A percentile compares a stretch with the other conserved stretches of the same genome.
These are phyloP conservation scores for Tenebrio molitor DNA, from an alignment of 1,140 invertebrate species.

Conservation along the genomic window DNA sequence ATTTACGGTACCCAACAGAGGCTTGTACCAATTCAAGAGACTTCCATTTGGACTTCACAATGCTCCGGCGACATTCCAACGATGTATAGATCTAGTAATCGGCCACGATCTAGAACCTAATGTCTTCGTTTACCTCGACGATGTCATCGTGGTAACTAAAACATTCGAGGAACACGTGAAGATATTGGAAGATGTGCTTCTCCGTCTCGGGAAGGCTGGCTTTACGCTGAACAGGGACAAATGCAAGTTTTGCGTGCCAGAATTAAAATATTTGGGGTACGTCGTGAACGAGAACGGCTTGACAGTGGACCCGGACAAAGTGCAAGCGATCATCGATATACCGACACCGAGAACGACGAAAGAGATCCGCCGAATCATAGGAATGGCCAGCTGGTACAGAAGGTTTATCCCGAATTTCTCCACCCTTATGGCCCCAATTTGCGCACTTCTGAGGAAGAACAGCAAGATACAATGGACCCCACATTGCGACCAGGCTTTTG, in stretches of 20 bases:
- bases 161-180: constrained; percentile 52
- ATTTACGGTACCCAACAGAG: constrained; percentile 65
- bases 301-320: constrained; percentile 57
- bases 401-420: constrained; percentile 55
- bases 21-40: constrained; percentile 64
- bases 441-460: constrained; percentile 51
- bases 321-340: constrained; percentile 55
- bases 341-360: constrained; percentile 52
- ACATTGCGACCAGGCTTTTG: too few relatives aligned
- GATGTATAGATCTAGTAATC: constrained; percentile 45
- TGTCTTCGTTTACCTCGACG: constrained; percentile 59
- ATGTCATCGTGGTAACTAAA: constrained; percentile 52
- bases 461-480: constrained; percentile 38
- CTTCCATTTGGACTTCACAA: constrained; percentile 68
- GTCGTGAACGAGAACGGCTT: constrained; percentile 60
- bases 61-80: constrained; percentile 57
- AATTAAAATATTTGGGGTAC: constrained; percentile 62
- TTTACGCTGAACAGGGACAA: constrained; percentile 27
- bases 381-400: constrained; percentile 57
- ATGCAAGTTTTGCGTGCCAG: constrained; percentile 51
- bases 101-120: constrained; percentile 46
- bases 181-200: not conserved
- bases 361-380: constrained; percentile 51
- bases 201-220: not conserved
- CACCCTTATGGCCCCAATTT: constrained; percentile 59